Base-by-base conservation (phyloP, 2,113 vertebrate species). In the Tiliqua scincoides region DNA sequence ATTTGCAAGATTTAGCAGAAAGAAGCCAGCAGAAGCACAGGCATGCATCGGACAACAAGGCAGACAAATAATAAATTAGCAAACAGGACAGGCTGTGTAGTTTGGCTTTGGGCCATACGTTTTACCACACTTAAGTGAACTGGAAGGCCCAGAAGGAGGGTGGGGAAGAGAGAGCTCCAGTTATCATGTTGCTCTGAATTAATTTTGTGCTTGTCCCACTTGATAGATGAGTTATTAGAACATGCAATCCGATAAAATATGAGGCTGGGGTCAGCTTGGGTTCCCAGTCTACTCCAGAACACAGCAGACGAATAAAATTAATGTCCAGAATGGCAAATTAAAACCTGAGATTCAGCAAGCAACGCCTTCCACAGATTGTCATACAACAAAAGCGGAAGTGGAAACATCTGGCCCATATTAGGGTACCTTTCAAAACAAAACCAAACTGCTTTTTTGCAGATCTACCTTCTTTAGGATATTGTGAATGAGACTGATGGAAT, bases 161-260 rank as follows among this genome's bases (percentile, higher is more conserved):
- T 32, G 30, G 65, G 9, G n/a, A 11, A 67, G 65, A 70, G 27
- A 70, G 67, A 86, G 57, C 35, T 85, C 87, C 54, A 25, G 43
- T 3, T 2, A n/a, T 88, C 84, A 75, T 82, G 35, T 78, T 0
- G 0, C 82, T 85, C 68, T 1, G 0, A 80, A 83, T 73, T 76
- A 52, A 71, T 63, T 63, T 82, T 74, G 57, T 1, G 11, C 20
- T 67, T 43, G 21, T 0, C 0, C 72, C 32, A 0, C 0, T 75
- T 67, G 67, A 83, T 81, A 89, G 54, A 73, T 35, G 87, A 71
- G 70, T 73, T 82, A 86, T 0, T 88, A 78, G 54, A 85, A 79
- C 75, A 20, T 17, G 82, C 2, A 77, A 52, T 72, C 2, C 3
- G n/a, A 43, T 78, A 75, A 61, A 85, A 75, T 0, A 3, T 25